These are phyloP conservation scores for Platyscapa corneri DNA, from an alignment of 1,140 invertebrate species.

Conservation along the genomic window DNA sequence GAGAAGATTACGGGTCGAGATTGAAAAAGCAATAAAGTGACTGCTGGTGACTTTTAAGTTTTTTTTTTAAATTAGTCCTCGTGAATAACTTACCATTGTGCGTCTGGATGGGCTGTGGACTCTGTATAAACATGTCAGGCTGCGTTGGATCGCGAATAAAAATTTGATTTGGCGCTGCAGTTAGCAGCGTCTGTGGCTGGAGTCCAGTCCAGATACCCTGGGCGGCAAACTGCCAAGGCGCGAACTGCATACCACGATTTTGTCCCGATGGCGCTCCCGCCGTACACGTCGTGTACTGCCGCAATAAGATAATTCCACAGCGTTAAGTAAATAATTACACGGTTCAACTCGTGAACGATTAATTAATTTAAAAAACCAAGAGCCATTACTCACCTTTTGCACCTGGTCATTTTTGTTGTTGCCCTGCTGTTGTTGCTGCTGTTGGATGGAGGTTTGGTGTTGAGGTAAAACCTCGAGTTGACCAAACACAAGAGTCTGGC, in stretches of 20 bases:
- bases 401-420: constrained; percentile 70
- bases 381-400: constrained; percentile 65
- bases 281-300: constrained; percentile 77
- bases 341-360: background rate
- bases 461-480: constrained; percentile 84
- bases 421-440: constrained; percentile 70
- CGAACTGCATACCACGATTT: constrained; percentile 76
- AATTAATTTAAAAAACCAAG: background rate
- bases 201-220: constrained; percentile 83
- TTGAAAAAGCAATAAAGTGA: too few relatives aligned
- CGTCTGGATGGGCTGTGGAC: constrained; percentile 79
- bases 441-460: constrained; percentile 68
- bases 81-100: constrained; percentile 76
- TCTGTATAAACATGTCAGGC: constrained; percentile 92
- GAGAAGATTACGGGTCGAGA: too few relatives aligned
- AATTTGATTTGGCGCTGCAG: constrained; percentile 83
- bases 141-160: constrained; percentile 86
- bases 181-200: constrained; percentile 79
- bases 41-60: too few relatives aligned
- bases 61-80: constrained; percentile 30
- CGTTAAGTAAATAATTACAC: background rate
- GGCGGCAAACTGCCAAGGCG: constrained; percentile 78
- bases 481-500: constrained; percentile 86
- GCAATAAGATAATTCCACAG: background rate
- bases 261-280: constrained; percentile 78